Percentiles rank a stretch among this genome's conserved stretches.
These are phyloP conservation scores for Enteromius viviparus DNA, from an alignment of 2,797 vertebrate genomes.

Conservation along the genomic window DNA sequence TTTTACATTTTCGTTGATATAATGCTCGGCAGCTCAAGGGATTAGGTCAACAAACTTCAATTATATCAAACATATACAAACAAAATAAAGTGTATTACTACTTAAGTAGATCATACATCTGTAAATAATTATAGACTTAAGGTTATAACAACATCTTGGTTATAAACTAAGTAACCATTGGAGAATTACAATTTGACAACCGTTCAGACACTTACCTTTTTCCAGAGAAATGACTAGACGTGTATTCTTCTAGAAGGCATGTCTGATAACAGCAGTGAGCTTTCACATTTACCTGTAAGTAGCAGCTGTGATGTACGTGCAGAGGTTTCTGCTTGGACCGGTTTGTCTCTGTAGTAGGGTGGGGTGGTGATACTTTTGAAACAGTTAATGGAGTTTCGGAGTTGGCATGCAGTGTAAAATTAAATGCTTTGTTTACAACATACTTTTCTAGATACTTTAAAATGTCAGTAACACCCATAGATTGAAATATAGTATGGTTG, in stretches of 20 bases:
- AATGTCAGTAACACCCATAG: not conserved
- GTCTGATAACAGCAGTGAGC: not conserved
- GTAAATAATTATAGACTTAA: not conserved
- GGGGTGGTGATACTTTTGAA: not conserved
- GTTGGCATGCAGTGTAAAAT: not conserved
- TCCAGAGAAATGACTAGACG: not conserved
- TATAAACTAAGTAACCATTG: not conserved
- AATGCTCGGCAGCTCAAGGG: not conserved
- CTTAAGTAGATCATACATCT: not conserved
- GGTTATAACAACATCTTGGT: not conserved
- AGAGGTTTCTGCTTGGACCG: constrained; percentile 26
- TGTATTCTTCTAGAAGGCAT: not conserved
- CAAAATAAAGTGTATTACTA: not conserved
- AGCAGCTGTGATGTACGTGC: not conserved
- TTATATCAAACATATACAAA: not conserved
- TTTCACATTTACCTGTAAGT: not conserved
- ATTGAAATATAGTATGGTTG: not conserved
- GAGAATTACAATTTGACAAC: not conserved
- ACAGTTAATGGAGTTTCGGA: not conserved
- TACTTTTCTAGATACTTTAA: not conserved
- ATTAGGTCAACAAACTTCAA: not conserved
- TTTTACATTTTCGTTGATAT: not conserved
- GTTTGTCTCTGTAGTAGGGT: constrained; percentile 24
- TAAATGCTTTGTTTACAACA: not conserved
- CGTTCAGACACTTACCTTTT: constrained; percentile 33